phyloP scores from a whole-genome alignment of 2,888 invertebrate genomes.

The Ichneumoninae sp. region DNA sequence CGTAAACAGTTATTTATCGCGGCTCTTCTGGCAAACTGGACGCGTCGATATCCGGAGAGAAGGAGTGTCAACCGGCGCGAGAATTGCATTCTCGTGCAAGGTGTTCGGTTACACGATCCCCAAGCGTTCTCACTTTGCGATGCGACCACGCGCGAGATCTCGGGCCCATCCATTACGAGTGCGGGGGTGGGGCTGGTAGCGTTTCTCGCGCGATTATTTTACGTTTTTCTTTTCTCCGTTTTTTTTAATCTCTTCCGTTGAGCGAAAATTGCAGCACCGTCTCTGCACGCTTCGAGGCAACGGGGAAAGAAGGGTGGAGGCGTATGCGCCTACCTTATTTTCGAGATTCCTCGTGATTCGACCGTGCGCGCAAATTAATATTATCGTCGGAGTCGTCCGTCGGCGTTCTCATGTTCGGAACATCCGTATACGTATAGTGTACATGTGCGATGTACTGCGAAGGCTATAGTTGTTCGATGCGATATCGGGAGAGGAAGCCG shows the following conservation, averaged over 20 bases:
- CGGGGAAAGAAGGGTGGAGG: constrained; percentile 18
- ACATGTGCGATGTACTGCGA: constrained; percentile 3
- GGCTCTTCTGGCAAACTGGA: constrained; percentile 29
- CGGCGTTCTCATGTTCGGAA: constrained; percentile 16
- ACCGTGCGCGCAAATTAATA: constrained; percentile 69
- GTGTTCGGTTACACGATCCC: constrained; percentile 60
- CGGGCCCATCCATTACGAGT: constrained; percentile 49
- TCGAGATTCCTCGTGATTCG: constrained; percentile 65
- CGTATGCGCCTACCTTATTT: constrained; percentile 47
- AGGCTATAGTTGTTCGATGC: constrained; percentile 54
- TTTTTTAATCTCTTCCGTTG: constrained; percentile 42
- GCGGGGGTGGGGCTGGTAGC: constrained; percentile 56
- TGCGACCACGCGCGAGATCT: constrained; percentile 39
- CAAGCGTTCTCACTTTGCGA: constrained; percentile 34
- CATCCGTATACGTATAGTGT: constrained; percentile 18
- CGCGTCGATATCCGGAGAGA: constrained; percentile 42
- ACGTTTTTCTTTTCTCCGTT: constrained; percentile 27
- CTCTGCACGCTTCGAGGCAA: constrained; percentile 46
- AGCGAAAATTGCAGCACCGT: constrained; percentile 35
- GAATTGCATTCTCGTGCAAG: constrained; percentile 7
- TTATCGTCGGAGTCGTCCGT: constrained; percentile 60
- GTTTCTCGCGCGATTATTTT: constrained; percentile 52
- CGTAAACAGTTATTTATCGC: constrained; percentile 42
- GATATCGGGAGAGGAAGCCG: constrained; percentile 47
- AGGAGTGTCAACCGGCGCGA: constrained; percentile 53